phyloP scores from a whole-genome alignment of 2,113 vertebrate species.

The Cricetomys ansorgei region DNA sequence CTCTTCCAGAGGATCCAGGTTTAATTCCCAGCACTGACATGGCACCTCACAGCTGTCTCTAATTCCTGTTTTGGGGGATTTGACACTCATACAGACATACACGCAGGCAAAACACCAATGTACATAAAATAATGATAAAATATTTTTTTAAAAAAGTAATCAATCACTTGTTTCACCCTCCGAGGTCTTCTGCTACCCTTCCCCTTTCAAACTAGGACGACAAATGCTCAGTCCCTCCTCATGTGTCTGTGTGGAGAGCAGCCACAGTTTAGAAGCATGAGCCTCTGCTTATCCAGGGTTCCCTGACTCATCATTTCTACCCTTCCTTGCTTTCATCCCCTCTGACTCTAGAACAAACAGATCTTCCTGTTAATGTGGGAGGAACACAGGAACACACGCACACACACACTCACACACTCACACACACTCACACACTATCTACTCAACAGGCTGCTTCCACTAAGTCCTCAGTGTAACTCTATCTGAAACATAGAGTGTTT shows the following conservation, averaged over 20 bases:
- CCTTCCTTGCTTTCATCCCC: not conserved
- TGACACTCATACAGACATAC: too few species aligned
- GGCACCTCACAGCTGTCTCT: too few species aligned
- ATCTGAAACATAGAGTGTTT: not conserved
- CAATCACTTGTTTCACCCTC: not conserved
- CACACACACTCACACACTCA: not conserved
- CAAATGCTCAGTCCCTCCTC: not conserved
- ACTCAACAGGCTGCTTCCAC: not conserved
- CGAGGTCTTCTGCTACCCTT: not conserved
- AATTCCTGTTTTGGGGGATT: too few species aligned
- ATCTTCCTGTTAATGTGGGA: not conserved
- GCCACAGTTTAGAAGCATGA: not conserved
- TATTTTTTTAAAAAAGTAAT: not conserved
- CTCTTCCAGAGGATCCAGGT: too few species aligned
- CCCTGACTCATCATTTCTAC: not conserved
- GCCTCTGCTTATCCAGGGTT: not conserved
- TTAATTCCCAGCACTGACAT: too few species aligned
- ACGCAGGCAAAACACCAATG: too few species aligned
- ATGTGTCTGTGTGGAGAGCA: not conserved
- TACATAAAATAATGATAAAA: too few species aligned
- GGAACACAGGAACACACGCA: not conserved
- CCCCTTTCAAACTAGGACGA: not conserved
- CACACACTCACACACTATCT: not conserved
- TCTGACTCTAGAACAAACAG: not conserved
- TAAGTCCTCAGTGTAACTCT: not conserved